Percentiles rank a stretch among this genome's conserved stretches.
Evolutionary conservation across 2,113 vertebrate species (phyloP).

Genomic region (Campylomormyrus numenius): DNA sequence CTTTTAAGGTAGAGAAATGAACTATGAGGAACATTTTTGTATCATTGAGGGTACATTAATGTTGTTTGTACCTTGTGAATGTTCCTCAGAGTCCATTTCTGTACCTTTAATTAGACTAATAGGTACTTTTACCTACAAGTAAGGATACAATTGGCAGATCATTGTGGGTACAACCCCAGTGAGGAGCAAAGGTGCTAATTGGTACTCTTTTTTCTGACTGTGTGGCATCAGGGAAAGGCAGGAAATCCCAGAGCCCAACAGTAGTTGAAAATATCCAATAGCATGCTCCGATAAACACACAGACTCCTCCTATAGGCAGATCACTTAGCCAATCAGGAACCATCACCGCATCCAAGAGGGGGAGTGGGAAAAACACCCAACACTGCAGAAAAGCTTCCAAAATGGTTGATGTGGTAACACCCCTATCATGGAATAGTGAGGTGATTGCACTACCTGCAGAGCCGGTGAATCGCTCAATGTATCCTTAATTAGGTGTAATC

Average conservation of each 20-base stretch:
- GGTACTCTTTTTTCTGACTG: not conserved
- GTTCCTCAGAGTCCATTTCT: not conserved
- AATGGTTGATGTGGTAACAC: not conserved
- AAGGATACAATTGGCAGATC: not conserved
- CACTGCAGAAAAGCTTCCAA: not conserved
- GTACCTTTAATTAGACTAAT: not conserved
- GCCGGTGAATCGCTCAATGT: not conserved
- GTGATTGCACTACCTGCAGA: not conserved
- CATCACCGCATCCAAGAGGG: not conserved
- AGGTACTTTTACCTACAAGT: not conserved
- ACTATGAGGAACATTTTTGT: not conserved
- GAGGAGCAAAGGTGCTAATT: not conserved
- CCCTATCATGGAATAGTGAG: not conserved
- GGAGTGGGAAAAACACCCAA: not conserved
- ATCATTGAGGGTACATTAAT: not conserved
- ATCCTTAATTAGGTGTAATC: not conserved
- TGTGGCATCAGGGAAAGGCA: not conserved
- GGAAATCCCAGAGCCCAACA: not conserved
- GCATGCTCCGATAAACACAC: not conserved
- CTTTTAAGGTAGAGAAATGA: not conserved
- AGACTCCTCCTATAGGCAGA: not conserved
- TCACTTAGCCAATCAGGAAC: not conserved
- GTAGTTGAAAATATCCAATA: not conserved
- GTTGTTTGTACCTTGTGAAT: no score
- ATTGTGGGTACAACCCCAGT: not conserved